Evolutionary conservation across 2,113 vertebrate species (phyloP).

Genomic region (Stictonetta naevosa): DNA sequence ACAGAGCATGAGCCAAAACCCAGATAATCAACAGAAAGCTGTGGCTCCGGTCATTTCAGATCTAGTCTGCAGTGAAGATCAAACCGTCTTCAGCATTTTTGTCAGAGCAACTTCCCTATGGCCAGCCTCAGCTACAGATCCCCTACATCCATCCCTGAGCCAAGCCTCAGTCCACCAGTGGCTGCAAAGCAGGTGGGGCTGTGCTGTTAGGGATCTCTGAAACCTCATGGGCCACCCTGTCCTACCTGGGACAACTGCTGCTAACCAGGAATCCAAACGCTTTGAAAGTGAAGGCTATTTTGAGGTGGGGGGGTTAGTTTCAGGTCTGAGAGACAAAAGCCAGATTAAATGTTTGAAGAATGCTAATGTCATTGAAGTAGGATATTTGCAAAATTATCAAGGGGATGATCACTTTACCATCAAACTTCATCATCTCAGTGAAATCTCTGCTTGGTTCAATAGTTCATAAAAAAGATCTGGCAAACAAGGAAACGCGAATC

Average conservation of each 20-base stretch:
- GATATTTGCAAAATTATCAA: neutral
- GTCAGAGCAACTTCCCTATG: neutral
- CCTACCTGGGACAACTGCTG: neutral
- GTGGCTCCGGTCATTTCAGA: neutral
- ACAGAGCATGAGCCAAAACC: neutral
- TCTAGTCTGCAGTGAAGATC: neutral
- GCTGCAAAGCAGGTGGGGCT: neutral
- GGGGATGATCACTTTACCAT: neutral
- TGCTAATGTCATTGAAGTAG: neutral
- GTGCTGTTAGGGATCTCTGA: neutral
- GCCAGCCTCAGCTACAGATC: neutral
- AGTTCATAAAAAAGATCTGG: neutral
- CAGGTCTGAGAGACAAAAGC: neutral
- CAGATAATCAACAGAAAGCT: neutral
- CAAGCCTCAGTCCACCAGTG: rapidly evolving
- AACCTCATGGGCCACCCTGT: neutral
- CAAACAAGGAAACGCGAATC: neutral
- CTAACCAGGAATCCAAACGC: neutral
- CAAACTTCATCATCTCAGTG: neutral
- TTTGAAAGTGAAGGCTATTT: neutral
- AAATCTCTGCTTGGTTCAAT: neutral
- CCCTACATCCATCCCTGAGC: neutral
- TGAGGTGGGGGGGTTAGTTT: neutral
- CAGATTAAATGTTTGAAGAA: neutral
- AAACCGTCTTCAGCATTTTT: neutral